Percentiles rank a stretch among this genome's conserved stretches.
Evolutionary conservation across 2,113 vertebrate genomes (phyloP).

Genomic region (Chloebia gouldiae): DNA sequence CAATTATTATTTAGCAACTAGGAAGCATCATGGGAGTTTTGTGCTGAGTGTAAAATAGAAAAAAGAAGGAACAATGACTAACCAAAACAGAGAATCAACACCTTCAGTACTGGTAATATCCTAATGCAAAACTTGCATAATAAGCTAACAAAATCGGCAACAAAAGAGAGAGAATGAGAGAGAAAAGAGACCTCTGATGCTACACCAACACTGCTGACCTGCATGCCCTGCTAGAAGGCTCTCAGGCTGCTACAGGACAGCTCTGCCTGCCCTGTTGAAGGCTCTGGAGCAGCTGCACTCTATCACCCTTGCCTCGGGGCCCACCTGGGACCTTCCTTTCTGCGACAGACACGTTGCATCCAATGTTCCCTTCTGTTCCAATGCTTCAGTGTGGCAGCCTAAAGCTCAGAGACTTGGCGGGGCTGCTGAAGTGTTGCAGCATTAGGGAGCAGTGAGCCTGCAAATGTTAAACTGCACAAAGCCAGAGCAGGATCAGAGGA

Average conservation of each 20-base stretch:
- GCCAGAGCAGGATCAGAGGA: neutral
- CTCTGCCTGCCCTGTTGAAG: neutral
- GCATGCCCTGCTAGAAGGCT: neutral
- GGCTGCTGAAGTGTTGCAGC: neutral
- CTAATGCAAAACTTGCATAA: neutral
- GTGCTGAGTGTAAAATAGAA: neutral
- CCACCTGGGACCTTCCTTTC: neutral
- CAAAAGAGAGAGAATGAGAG: neutral
- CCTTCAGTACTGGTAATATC: neutral
- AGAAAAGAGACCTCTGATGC: neutral
- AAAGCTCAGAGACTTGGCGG: neutral
- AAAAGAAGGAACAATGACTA: neutral
- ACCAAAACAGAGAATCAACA: neutral
- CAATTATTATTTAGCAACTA: neutral
- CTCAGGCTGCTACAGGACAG: neutral
- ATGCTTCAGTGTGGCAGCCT: neutral
- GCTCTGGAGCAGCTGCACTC: neutral
- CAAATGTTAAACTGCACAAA: neutral
- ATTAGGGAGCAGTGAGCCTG: neutral
- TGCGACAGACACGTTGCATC: neutral
- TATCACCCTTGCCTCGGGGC: neutral
- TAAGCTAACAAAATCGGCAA: neutral
- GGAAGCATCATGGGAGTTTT: neutral
- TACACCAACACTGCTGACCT: rapidly evolving
- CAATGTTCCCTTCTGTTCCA: neutral